Evolutionary conservation across 23 tunicate species (phyloP), one percentile per base, ranked within the genome.

Genomic region (Trididemnum nubilum): DNA sequence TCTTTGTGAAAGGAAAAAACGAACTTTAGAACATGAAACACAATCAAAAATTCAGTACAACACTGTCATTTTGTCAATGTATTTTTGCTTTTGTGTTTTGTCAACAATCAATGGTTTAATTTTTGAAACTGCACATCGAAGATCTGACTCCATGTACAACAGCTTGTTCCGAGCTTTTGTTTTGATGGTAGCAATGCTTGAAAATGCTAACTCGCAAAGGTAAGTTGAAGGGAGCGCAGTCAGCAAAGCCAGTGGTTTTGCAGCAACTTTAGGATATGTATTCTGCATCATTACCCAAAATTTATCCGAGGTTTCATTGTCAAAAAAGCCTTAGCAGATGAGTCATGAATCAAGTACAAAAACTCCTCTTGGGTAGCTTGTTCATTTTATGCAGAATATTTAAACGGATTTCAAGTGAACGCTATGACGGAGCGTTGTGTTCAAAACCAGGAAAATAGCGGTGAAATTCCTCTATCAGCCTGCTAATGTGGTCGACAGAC

Each of bases 271-370:
- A n/a, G n/a, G n/a, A n/a, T n/a, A n/a, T n/a, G n/a, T n/a, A n/a
- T n/a, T 27, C 37, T 79, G 59, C 79, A 81, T 81, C n/a, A 70
- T 75, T 75, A 32, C 80, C 80, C 80, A 75, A 26, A 39, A 49
- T 75, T 75, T 75, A 70, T 70, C 76, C 76, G 9, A 32, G 76
- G 76, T 70, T 15, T 70, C 26, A 70, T 70, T 67, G 15, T 40
- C 85, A 81, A 81, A 81, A 36, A 81, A 81, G 79, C 60, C 32
- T 81, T 81, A 72, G 85, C 85, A 81, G 85, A 34, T 70, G 85
- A 81, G 54, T 81, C 85, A 70, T 81, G 80, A 81, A 81, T 81
- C 85, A 81, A 30, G 59, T 81, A 12, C 76, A 70, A 70, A 70
- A 70, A 70, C 76, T 70, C 27, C 26, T 70, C 76, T 70, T 70